These are phyloP conservation scores for Ligdia adustata DNA, from an alignment of 2,888 invertebrate species.

Conservation along the genomic window DNA sequence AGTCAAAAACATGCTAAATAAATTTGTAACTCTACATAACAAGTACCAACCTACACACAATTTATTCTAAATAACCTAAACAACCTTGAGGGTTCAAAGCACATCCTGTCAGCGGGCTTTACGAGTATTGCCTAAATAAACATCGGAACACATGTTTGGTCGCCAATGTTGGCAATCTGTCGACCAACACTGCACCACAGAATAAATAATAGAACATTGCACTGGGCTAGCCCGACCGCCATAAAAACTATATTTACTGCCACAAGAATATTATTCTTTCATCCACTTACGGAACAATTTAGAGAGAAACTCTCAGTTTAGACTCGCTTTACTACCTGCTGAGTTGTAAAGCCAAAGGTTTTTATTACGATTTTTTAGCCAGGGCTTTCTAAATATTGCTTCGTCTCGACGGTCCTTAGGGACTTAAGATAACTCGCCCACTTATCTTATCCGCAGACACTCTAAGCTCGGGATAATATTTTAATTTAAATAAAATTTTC, in stretches of 20 bases:
- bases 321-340: slow-evolving; percentile 64
- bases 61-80: slow-evolving; percentile 61
- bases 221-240: slow-evolving; percentile 48
- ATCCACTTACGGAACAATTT: slow-evolving; percentile 60
- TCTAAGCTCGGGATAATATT: slow-evolving; percentile 59
- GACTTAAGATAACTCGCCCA: slow-evolving; percentile 61
- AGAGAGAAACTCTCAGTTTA: slow-evolving; percentile 45
- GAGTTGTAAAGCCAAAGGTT: slow-evolving; percentile 55
- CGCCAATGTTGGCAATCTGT: slow-evolving; percentile 57
- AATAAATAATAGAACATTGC: too few relatives aligned
- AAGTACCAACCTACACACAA: slow-evolving; percentile 14
- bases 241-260: slow-evolving; percentile 66
- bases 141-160: slow-evolving; percentile 73
- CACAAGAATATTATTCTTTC: slow-evolving; percentile 62
- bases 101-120: slow-evolving; percentile 76
- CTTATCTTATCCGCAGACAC: slow-evolving; percentile 70
- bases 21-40: slow-evolving; percentile 18
- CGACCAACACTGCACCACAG: slow-evolving; percentile 46
- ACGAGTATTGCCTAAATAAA: slow-evolving; percentile 80
- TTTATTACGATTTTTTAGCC: slow-evolving; percentile 61
- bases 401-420: slow-evolving; percentile 53
- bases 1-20: too few relatives aligned
- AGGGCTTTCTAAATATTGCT: slow-evolving; percentile 67
- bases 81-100: slow-evolving; percentile 79
- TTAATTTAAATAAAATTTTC: slow-evolving; percentile 36